These are phyloP conservation scores for Ditula angustiorana DNA, from an alignment of 2,888 invertebrate species.

Conservation along the genomic window DNA sequence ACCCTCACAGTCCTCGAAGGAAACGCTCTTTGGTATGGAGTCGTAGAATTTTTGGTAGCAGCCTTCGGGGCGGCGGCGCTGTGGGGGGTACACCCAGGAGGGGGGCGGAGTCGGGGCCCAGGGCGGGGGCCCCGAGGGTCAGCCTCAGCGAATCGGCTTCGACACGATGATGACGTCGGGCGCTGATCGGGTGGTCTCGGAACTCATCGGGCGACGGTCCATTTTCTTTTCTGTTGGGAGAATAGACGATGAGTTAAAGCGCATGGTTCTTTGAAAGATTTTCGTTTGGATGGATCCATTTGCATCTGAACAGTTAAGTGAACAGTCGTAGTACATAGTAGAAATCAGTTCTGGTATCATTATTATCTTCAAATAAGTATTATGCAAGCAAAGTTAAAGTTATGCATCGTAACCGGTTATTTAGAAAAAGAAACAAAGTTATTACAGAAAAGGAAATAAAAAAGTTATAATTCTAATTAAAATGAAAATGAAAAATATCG, in stretches of 20 bases:
- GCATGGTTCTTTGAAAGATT: no score
- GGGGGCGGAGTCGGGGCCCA: constrained; percentile 79
- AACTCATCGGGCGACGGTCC: constrained; percentile 89
- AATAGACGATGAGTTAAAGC: neutral
- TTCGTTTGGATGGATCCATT: no score
- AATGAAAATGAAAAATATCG: no score
- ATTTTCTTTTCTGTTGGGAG: constrained; percentile 70
- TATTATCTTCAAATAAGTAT: no score
- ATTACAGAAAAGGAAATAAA: no score
- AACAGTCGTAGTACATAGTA: no score
- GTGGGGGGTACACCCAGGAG: constrained; percentile 62
- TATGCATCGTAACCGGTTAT: no score
- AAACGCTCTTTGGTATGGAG: constrained; percentile 64
- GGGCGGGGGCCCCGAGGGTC: constrained; percentile 80
- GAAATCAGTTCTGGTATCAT: no score
- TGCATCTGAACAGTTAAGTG: no score
- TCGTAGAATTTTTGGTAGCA: constrained; percentile 60
- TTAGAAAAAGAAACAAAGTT: no score
- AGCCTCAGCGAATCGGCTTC: constrained; percentile 83
- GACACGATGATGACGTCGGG: constrained; percentile 94
- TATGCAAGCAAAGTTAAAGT: no score
- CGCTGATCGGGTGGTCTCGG: constrained; percentile 94
- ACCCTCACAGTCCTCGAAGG: constrained; percentile 68
- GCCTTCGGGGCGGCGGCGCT: constrained; percentile 72
- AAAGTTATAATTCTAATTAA: no score